Evolutionary conservation across 2,888 invertebrate genomes (phyloP).

Genomic region (Zaprionus obscuricornis): DNA sequence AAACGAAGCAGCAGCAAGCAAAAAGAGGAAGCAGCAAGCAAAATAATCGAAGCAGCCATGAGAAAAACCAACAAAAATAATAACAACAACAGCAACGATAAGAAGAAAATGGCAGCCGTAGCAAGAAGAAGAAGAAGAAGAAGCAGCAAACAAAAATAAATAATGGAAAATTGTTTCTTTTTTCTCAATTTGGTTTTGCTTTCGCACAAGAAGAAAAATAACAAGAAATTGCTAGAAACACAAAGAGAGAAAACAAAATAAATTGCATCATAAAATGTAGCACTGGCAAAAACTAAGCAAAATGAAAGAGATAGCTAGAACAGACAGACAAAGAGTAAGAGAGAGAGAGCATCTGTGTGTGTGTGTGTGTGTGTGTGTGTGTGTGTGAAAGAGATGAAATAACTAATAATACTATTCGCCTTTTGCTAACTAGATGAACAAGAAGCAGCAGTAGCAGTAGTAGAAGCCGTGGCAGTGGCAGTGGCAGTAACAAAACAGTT

Average conservation of each 20-base stretch:
- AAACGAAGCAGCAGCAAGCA: background rate
- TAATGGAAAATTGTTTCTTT: slow-evolving; percentile 77
- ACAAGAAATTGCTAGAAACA: slow-evolving; percentile 73
- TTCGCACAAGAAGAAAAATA: slow-evolving; percentile 62
- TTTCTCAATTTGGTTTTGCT: slow-evolving; percentile 35
- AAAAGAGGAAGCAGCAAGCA: slow-evolving; percentile 11
- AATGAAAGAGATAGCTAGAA: no score
- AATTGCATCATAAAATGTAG: slow-evolving; percentile 73
- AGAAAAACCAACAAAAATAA: slow-evolving; percentile 53
- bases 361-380: no score
- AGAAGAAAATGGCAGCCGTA: slow-evolving; percentile 26
- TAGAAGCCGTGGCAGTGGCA: slow-evolving; percentile 22
- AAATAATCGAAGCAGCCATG: slow-evolving; percentile 58
- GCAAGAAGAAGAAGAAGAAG: slow-evolving; percentile 43
- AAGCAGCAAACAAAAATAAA: slow-evolving; percentile 63
- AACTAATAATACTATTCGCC: slow-evolving; percentile 32
- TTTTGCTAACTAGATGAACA: slow-evolving; percentile 6
- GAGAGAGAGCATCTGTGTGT: slow-evolving; percentile 1
- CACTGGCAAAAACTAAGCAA: slow-evolving; percentile 13
- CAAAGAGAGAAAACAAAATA: slow-evolving; percentile 70
- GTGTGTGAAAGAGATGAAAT: slow-evolving; percentile 16
- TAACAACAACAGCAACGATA: slow-evolving; percentile 17
- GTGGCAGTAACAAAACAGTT: slow-evolving; percentile 52
- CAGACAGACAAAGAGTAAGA: no score
- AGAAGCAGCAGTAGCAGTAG: slow-evolving; percentile 13